Percentiles rank a stretch among this genome's conserved stretches.
These are phyloP conservation scores for Telenomus remus DNA, from an alignment of 1,140 invertebrate genomes.

Conservation along the genomic window DNA sequence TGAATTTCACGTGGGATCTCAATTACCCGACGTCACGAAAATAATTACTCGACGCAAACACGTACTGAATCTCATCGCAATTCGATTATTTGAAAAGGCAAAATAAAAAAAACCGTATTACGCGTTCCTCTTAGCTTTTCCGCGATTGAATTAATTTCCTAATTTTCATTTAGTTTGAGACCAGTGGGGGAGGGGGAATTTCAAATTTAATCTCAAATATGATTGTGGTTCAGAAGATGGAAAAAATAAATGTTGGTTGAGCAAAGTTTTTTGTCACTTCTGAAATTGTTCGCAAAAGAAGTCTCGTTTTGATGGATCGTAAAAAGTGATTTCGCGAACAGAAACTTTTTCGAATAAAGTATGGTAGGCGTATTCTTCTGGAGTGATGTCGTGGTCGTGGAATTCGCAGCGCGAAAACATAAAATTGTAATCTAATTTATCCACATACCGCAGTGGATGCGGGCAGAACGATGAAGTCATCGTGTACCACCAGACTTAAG, in stretches of 20 bases:
- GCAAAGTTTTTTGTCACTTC: no score
- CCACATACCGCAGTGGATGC: conserved; percentile 62
- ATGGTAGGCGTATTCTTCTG: conserved; percentile 4
- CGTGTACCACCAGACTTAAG: conserved; percentile 58
- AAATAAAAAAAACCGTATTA: conserved; percentile 19
- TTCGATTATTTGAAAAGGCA: conserved; percentile 31
- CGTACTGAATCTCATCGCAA: conserved; percentile 17
- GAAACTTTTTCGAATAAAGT: no score
- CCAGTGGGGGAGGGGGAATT: conserved; percentile 25
- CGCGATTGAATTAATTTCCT: conserved; percentile 23
- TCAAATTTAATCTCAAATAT: not conserved
- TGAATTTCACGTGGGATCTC: conserved; percentile 51
- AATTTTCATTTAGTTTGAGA: conserved; percentile 13
- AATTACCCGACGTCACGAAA: conserved; percentile 54
- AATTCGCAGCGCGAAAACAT: conserved; percentile 61
- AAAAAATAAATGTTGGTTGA: no score
- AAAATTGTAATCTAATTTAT: conserved; percentile 73
- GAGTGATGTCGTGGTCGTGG: conserved; percentile 47
- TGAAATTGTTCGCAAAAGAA: no score
- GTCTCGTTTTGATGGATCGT: no score
- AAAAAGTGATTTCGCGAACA: no score
- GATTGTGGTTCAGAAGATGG: no score
- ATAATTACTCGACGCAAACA: conserved; percentile 55
- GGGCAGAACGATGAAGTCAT: conserved; percentile 69
- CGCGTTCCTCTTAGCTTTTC: conserved; percentile 27